Evolutionary conservation across 1,140 invertebrate genomes (phyloP), one percentile per base, ranked within the genome.

Genomic region (Bicyclus anynana): DNA sequence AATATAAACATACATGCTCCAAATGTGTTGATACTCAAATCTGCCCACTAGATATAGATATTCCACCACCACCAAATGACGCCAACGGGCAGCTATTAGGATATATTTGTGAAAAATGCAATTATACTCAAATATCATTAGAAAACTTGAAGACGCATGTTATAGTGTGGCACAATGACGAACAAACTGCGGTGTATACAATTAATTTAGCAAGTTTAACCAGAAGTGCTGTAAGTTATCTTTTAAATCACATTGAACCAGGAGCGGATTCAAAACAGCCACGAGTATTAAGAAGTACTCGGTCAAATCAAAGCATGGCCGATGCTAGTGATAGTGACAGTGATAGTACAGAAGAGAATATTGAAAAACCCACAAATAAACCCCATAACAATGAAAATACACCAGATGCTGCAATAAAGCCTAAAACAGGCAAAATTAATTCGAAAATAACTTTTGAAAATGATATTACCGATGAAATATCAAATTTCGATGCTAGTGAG

Each of bases 21-120:
- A 74, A 88, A 27, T 94, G 94, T 65, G 17, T 26, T 13, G 14
- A 26, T 12, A 23, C 44, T 10, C 21, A 47, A 16, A 16, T 7
- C 14, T 87, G 82, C 46, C 66, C 74, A 27, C 79, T 75, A 50
- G 69, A 71, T 46, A 67, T 86, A 48, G 81, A 86, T 47, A 87
- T 87, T 47, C 83, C 85, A 3, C 65, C 79, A 13, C 81, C 85
- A 12, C 83, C 85, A 4, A 77, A 75, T 67, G 68, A 82, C 16
- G 29, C 51, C 0, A 72, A 71, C 21, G 78, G 80, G 1, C 84
- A 88, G 44, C 66, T 93, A 13, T 90, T 90, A 48, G 93, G 92
- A 12, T 93, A 92, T 65, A 77, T 94, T 0, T 94, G 94, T 69
- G 80, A 87, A 0, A 84, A 90, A 37, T 95, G 94, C 67, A 92